Percentiles rank a stretch among this genome's conserved stretches.
Conservation (phyloP, 2,113 vertebrate genomes). For the Neofelis nebulosa region DNA sequence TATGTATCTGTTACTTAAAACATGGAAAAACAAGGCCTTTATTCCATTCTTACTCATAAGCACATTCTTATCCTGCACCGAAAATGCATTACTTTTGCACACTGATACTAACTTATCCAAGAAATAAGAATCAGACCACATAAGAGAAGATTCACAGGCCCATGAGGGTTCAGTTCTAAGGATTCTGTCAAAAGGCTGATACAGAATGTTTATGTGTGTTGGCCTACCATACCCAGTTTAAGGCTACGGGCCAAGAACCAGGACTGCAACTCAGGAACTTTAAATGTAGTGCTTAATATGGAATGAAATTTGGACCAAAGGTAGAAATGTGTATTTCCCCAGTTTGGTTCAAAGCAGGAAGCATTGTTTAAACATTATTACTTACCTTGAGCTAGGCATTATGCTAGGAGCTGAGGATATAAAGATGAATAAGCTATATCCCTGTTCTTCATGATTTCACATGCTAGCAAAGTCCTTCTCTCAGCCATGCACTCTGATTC, state of each 20-base stretch:
- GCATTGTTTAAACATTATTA: neutral
- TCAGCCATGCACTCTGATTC: neutral
- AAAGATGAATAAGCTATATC: neutral
- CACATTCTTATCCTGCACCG: slow-evolving; percentile 49
- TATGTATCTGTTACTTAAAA: slow-evolving; percentile 75
- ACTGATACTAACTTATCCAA: slow-evolving; percentile 36
- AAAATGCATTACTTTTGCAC: slow-evolving; percentile 49
- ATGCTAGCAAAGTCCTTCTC: neutral
- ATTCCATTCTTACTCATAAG: slow-evolving; percentile 63
- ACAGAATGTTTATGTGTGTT: neutral
- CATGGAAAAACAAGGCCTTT: slow-evolving; percentile 48
- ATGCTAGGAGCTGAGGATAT: neutral
- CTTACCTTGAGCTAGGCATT: neutral
- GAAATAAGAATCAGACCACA: slow-evolving; percentile 25
- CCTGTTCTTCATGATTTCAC: neutral
- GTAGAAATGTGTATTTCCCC: neutral
- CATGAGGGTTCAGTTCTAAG: neutral
- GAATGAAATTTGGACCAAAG: slow-evolving; percentile 29
- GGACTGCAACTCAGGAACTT: neutral
- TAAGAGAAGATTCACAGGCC: neutral
- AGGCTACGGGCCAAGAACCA: neutral
- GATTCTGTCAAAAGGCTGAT: slow-evolving; percentile 2
- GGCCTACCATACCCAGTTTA: neutral
- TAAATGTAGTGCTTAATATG: neutral
- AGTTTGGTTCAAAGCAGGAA: neutral